These are phyloP conservation scores for Drosophila gunungcola DNA, from an alignment of 1,140 invertebrate species.

Conservation along the genomic window DNA sequence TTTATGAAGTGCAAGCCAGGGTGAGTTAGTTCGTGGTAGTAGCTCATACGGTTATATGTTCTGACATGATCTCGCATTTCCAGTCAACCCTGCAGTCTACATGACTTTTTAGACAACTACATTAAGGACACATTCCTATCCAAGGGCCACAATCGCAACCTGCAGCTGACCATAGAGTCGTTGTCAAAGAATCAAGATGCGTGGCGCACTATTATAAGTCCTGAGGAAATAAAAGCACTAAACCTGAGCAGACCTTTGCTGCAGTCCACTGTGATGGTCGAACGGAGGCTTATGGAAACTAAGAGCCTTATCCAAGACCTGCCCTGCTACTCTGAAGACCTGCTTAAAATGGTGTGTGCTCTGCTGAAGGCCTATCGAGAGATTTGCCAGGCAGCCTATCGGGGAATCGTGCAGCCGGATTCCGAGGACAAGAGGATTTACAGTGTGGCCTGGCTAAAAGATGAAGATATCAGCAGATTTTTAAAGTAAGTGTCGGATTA, in stretches of 20 bases:
- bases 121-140: constrained; percentile 90
- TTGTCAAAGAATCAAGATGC: constrained; percentile 91
- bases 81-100: constrained; percentile 87
- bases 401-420: constrained; percentile 92
- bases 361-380: constrained; percentile 90
- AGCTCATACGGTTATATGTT: neutral
- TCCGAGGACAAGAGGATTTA: constrained; percentile 92
- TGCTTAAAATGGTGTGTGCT: constrained; percentile 83
- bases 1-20: constrained; percentile 87
- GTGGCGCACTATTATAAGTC: constrained; percentile 89
- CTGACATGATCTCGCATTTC: neutral
- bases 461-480: constrained; percentile 97
- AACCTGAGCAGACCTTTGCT: constrained; percentile 89
- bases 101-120: constrained; percentile 91
- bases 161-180: constrained; percentile 87
- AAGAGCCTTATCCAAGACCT: constrained; percentile 89
- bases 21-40: constrained; percentile 79
- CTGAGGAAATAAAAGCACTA: constrained; percentile 88
- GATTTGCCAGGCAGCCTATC: constrained; percentile 91
- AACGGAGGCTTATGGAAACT: constrained; percentile 89
- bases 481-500: constrained; percentile 87
- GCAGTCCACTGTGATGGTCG: constrained; percentile 88
- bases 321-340: constrained; percentile 86
- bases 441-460: constrained; percentile 96
- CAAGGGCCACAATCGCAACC: constrained; percentile 86